A percentile compares a stretch with the other conserved stretches of the same genome.
Evolutionary conservation across 2,113 vertebrate species (phyloP).

Genomic region (Gasterosteus aculeatus): DNA sequence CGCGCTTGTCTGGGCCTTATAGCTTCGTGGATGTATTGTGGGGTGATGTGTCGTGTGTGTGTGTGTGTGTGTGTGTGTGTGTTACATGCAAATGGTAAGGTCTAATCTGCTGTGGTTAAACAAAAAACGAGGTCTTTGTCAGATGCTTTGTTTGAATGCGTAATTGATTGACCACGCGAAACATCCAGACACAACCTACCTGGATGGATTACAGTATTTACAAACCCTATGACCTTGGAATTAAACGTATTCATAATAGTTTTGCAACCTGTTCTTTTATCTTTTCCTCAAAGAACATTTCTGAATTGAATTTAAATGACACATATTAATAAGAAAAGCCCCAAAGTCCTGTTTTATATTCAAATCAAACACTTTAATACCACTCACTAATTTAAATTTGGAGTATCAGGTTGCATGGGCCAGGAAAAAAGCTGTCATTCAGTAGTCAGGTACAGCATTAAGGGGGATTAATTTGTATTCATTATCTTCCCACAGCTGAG

Average conservation of each 20-base stretch:
- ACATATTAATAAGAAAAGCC: conserved; percentile 11
- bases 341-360: conserved; percentile 31
- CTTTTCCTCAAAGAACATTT: conserved; percentile 7
- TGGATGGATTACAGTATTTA: background rate
- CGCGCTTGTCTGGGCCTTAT: conserved; percentile 62
- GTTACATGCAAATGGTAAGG: conserved; percentile 43
- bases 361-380: conserved; percentile 4
- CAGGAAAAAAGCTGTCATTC: background rate
- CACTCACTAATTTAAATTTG: conserved; percentile 7
- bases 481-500: background rate
- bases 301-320: conserved; percentile 12
- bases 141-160: conserved; percentile 7
- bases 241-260: background rate
- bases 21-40: conserved; percentile 61
- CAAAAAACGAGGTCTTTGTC: conserved; percentile 28
- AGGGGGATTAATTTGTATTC: conserved; percentile 25
- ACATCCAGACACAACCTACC: conserved; percentile 9
- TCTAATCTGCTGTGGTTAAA: conserved; percentile 44
- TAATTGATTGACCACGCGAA: conserved; percentile 24
- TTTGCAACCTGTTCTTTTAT: background rate
- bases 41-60: conserved; percentile 51
- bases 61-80: conserved; percentile 35
- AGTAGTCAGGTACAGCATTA: conserved; percentile 21
- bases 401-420: conserved; percentile 6
- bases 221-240: background rate